Percentiles rank a stretch among this genome's conserved stretches.
These are phyloP conservation scores for Tyto alba DNA, from an alignment of 2,113 vertebrate genomes.

Conservation along the genomic window DNA sequence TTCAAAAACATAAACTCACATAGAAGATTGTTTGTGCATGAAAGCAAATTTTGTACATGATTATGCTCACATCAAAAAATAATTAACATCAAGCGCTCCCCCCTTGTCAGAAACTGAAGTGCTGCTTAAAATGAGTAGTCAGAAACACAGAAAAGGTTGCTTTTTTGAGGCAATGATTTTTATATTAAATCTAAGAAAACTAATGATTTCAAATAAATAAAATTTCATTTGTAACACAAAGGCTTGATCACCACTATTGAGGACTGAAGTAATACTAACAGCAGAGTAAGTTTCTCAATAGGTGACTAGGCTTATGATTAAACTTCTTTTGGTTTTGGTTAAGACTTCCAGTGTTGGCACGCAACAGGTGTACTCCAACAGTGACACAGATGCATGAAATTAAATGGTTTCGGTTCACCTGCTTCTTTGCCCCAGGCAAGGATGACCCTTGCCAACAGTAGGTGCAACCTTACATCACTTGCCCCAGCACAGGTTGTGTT, in stretches of 20 bases:
- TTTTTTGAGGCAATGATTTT: background rate
- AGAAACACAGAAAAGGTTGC: background rate
- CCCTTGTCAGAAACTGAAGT: constrained; percentile 42
- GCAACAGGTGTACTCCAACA: background rate
- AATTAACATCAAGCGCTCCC: constrained; percentile 46
- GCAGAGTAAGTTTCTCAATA: background rate
- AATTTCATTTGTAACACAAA: background rate
- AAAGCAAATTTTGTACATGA: constrained; percentile 31
- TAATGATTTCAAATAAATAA: background rate
- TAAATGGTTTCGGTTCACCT: background rate
- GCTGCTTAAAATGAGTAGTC: constrained; percentile 25
- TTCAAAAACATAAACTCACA: constrained; percentile 34
- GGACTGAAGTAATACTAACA: background rate
- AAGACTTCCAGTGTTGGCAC: background rate
- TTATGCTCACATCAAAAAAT: constrained; percentile 54
- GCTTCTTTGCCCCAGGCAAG: background rate
- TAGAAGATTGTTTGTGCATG: constrained; percentile 23
- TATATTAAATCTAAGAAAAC: background rate
- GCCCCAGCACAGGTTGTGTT: background rate
- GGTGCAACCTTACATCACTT: background rate
- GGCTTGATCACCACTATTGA: background rate
- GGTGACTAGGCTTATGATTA: background rate
- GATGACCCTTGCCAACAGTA: background rate
- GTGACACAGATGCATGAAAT: background rate
- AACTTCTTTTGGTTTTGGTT: background rate